Base-by-base conservation (phyloP, 2,888 invertebrate genomes). In the Lysandra bellargus region DNA sequence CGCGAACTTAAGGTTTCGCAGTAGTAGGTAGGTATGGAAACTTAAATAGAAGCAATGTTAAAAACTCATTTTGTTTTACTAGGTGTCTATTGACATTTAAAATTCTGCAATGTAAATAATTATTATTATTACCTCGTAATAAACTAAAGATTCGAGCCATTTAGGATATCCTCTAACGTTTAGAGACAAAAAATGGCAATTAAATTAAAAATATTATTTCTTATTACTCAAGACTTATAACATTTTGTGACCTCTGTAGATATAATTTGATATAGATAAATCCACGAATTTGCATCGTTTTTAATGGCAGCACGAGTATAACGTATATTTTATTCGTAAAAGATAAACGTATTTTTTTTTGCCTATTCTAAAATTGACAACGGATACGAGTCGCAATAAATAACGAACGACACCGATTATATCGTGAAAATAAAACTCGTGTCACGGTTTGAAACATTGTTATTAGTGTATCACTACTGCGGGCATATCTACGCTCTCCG, bases 381-480 rank as follows among this genome's bases (percentile, higher is more conserved):
- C 44, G 44, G 23, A 75, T 30, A 49, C 44, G 49, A 75, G 49
- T 75, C 75, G 69, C 69, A 49, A 75, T 75, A 75, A 75, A 75
- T 49, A 75, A 30, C 40, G 44, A 76, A 57, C 30, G 76, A 53
- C 30, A 53, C 57, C 30, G 30, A 76, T 76, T 76, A 76, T 76
- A 76, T 30, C 76, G 33, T 76, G 53, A 53, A 75, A 75, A 75
- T 75, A 75, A 76, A 76, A 76, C 53, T 53, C 30, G 33, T 57
- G 76, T 76, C 76, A 76, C 76, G 5, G 76, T 76, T 76, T 76
- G 76, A 76, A 76, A 76, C 53, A 76, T 57, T 76, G 76, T 76
- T 76, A 76, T 76, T 76, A 53, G 49, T 53, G 30, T 75, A 49
- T 75, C 53, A 49, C 75, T 75, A 53, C 12, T 30, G 4, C 49